Evolutionary conservation across 53 echinoderm and acorn worm genomes (phyloP).

Genomic region (Hippasteria phrygiana): DNA sequence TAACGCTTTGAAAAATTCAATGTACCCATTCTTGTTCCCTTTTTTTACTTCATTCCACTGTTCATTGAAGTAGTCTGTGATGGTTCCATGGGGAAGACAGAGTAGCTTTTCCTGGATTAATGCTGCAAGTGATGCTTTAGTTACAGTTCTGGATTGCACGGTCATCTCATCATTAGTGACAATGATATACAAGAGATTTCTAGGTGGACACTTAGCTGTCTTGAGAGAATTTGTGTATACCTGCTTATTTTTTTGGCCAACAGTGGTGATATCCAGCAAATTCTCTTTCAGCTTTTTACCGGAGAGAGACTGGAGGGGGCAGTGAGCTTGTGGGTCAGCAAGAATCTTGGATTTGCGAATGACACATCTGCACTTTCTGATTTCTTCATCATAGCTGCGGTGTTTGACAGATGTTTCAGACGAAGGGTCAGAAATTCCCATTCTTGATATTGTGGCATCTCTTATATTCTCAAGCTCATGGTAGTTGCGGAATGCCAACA

Average conservation of each 20-base stretch:
- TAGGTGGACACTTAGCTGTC: conserved; percentile 6
- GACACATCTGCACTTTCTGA: conserved; percentile 9
- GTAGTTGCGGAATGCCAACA: conserved; percentile 45
- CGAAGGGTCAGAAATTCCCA: conserved; percentile 38
- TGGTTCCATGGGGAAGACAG: conserved; percentile 22
- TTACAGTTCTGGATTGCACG: conserved; percentile 10
- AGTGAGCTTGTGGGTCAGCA: conserved; percentile 8
- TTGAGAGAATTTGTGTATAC: background rate
- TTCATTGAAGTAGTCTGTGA: conserved; percentile 20
- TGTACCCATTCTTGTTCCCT: conserved; percentile 17
- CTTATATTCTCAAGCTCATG: conserved; percentile 49
- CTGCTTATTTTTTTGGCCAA: conserved; percentile 22
- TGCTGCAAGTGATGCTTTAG: conserved; percentile 28
- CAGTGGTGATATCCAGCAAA: background rate
- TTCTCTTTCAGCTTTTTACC: conserved; percentile 43
- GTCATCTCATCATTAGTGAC: conserved; percentile 26
- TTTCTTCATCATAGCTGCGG: conserved; percentile 45
- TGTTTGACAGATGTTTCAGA: background rate
- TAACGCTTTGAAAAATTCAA: background rate
- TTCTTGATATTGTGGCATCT: conserved; percentile 2
- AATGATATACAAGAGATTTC: conserved; percentile 4
- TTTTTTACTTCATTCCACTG: conserved; percentile 42
- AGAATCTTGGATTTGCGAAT: conserved; percentile 23
- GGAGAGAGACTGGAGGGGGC: conserved; percentile 16
- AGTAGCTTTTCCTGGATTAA: conserved; percentile 14